phyloP scores from a whole-genome alignment of 2,888 invertebrate genomes.

The Myopa testacea region DNA sequence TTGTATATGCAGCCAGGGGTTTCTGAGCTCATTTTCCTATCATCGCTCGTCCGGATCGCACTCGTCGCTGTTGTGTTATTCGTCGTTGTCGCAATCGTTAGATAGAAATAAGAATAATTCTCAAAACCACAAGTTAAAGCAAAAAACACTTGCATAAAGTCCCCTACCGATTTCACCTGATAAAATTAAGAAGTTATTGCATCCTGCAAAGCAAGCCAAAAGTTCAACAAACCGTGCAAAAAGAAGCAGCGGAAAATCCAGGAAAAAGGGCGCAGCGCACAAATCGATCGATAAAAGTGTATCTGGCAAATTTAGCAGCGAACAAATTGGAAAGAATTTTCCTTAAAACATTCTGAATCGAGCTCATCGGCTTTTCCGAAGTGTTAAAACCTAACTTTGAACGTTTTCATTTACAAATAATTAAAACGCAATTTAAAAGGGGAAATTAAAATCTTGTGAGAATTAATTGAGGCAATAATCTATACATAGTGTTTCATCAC shows the following conservation, averaged over 20 bases:
- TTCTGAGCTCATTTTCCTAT: constrained; percentile 37
- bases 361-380: not conserved
- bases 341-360: not conserved
- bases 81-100: constrained; percentile 30
- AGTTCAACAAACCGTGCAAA: constrained; percentile 7
- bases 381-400: not conserved
- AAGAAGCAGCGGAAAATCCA: constrained; percentile 15
- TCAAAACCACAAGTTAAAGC: constrained; percentile 5
- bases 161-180: not conserved
- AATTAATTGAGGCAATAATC: constrained; percentile 1
- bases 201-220: not conserved
- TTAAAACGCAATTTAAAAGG: constrained; percentile 29
- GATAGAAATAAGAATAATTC: constrained; percentile 24
- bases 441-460: constrained; percentile 14
- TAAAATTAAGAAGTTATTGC: not conserved
- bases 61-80: constrained; percentile 21
- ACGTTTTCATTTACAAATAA: not conserved
- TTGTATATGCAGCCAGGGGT: not conserved
- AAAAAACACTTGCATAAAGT: not conserved
- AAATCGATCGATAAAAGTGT: constrained; percentile 36
- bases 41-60: constrained; percentile 23
- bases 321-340: not conserved
- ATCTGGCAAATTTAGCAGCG: constrained; percentile 33
- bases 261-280: constrained; percentile 34
- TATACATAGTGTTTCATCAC: not conserved